Evolutionary conservation across 2,797 vertebrate genomes (phyloP), one percentile per base, ranked within the genome.

Genomic region (Rhynchonycteris naso): DNA sequence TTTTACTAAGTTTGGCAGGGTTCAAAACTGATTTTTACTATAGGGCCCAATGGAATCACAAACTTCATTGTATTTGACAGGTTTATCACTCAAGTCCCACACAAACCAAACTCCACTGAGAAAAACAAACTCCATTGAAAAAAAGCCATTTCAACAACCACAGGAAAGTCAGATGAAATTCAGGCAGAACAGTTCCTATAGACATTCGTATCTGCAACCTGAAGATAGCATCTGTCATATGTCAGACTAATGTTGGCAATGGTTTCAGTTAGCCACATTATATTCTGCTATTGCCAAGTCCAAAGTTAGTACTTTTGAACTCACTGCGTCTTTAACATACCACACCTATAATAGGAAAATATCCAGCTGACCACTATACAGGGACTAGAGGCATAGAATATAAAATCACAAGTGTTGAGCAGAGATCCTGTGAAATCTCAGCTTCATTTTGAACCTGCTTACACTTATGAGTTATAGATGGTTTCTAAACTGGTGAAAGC

Each of bases 401-500:
- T 56, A 95, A 94, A 76, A 80, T 92, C 63, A 0, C 28, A 56
- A 87, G 72, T 82, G 76, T 81, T 69, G 68, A 85, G 52, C 2
- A 84, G 33, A n/a, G 43, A 79, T 47, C 59, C 22, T 72, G 28
- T 88, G 92, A 96, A 95, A 93, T 22, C 50, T 86, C 38, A 94
- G 54, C 61, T 43, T n/a, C 19, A 9, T 97, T 89, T 93, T 91
- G 82, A 93, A 88, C 14, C 82, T 97, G 88, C 92, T 93, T 91
- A 56, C 33, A 33, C 63, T 81, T 71, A 71, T 81, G 35, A 94
- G 28, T 74, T 95, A 92, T n/a, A 95, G 50, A 58, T 59, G 43
- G 35, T 71, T 96, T 94, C 74, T 94, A 92, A 85, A 88, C 30
- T 47, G 78, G 83, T 56, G 52, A 97, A 91, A 96, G 59, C 35